Conservation (phyloP, 2,113 vertebrate genomes). For the Syngnathus floridae region DNA sequence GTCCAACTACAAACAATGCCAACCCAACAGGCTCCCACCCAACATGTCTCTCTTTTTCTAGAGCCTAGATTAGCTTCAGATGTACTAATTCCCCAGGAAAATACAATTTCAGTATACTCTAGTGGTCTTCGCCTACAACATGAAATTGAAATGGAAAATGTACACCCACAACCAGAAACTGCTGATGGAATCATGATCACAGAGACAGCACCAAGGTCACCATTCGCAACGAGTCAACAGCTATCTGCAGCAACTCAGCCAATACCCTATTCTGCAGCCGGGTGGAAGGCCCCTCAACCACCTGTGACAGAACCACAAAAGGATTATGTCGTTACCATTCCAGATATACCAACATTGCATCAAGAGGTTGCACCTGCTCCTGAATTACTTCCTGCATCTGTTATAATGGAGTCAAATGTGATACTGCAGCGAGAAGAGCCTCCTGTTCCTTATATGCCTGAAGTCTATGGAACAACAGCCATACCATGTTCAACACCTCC, state of each 20-base stretch:
- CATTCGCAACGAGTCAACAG: constrained; percentile 19
- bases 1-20: constrained; percentile 21
- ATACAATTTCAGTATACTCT: constrained; percentile 1
- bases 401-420: constrained; percentile 27
- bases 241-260: constrained; percentile 26
- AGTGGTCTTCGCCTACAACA: constrained; percentile 2
- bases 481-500: constrained; percentile 35
- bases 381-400: constrained; percentile 14
- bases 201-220: constrained; percentile 10
- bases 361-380: constrained; percentile 15
- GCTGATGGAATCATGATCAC: constrained; percentile 16
- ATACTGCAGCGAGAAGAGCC: constrained; percentile 19
- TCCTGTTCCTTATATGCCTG: constrained; percentile 13
- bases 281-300: constrained; percentile 6
- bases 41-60: constrained; percentile 22
- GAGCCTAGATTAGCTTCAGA: constrained; percentile 16
- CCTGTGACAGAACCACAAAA: constrained; percentile 19
- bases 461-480: constrained; percentile 21
- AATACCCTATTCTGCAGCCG: constrained; percentile 7
- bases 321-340: constrained; percentile 25
- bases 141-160: constrained; percentile 28
- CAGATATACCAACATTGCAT: constrained; percentile 20
- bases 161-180: constrained; percentile 18
- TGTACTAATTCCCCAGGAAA: constrained; percentile 13
- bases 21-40: constrained; percentile 28